Evolutionary conservation across 2,113 vertebrate species (phyloP), one percentile per base, ranked within the genome.

Genomic region (Carlito syrichta): DNA sequence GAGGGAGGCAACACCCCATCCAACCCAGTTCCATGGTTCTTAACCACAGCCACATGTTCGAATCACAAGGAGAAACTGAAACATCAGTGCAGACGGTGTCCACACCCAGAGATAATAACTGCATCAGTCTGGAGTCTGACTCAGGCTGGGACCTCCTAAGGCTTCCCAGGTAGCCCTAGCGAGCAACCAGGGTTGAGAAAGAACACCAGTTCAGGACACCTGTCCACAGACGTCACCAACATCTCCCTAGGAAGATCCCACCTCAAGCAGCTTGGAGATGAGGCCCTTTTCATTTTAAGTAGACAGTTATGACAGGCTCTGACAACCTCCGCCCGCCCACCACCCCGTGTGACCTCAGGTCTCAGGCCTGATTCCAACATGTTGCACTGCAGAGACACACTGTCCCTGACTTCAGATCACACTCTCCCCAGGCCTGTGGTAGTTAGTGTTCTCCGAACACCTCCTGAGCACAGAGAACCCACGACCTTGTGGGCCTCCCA

Each of bases 401-500:
- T 38, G 20, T 40, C n/a, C 48, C 16, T 27, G 17, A 17, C 48
- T 76, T 84, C 86, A 20, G 50, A 73, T 25, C 23, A 2, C 66
- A 12, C 40, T 86, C 63, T 66, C 78, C 66, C 6, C 3, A 50
- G 40, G n/a, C 74, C 38, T 40, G 9, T 4, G 8, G 32, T 45
- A 58, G 73, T 32, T 32, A 6, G 1, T 17, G 38, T 40, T 77
- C 40, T 45, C 32, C 0, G 25, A 84, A 62, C 8, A 32, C 19
- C 0, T 22, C 12, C 48, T 23, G 22, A 0, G 19, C 12, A 20
- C 9, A 4, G 19, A 54, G 56, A n/a, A 35, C 76, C 3, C 1
- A 2, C 11, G 60, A 73, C 71, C 69, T 20, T 40, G 9, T 0
- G 20, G n/a, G 3, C 4, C 48, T 48, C 40, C 79, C 52, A 16